These are phyloP conservation scores for Stenopsyche tienmushanensis DNA, from an alignment of 1,140 invertebrate genomes.

Conservation along the genomic window DNA sequence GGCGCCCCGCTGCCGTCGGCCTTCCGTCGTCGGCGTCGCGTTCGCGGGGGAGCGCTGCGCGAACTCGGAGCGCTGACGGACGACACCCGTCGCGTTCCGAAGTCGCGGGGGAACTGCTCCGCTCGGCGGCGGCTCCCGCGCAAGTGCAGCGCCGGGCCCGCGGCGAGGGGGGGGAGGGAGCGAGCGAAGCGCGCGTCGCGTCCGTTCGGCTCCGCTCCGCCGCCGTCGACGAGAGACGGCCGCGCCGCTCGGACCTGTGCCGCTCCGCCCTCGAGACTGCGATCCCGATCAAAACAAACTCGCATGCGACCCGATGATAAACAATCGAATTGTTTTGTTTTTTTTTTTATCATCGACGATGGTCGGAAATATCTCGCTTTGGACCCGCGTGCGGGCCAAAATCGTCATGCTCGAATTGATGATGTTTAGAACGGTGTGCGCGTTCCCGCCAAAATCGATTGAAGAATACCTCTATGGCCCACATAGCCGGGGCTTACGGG, in stretches of 20 bases:
- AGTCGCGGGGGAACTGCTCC: too few species aligned
- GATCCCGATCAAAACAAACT: too few species aligned
- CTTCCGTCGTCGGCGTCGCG: too few species aligned
- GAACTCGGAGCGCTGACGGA: conserved; percentile 3
- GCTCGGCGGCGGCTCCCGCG: conserved; percentile 15
- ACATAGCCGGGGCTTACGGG: conserved; percentile 15
- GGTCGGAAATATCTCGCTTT: too few species aligned
- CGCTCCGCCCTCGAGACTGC: too few species aligned
- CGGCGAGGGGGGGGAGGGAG: not conserved
- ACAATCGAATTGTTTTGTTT: not conserved
- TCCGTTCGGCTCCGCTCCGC: not conserved
- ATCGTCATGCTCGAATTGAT: too few species aligned
- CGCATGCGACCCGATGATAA: not conserved
- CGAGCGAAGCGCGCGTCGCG: conserved; percentile 17
- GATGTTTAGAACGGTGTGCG: too few species aligned
- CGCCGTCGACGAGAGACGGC: conserved; percentile 1
- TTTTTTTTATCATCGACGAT: not conserved
- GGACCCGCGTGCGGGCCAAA: too few species aligned
- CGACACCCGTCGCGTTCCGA: too few species aligned
- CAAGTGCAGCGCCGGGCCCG: conserved; percentile 5
- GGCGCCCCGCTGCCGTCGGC: not conserved
- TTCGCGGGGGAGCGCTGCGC: conserved; percentile 5
- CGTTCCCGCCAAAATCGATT: conserved; percentile 29
- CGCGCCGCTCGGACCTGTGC: too few species aligned
- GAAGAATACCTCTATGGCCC: conserved; percentile 23